Conservation (phyloP, 2,888 invertebrate genomes). For the Emesis russula region DNA sequence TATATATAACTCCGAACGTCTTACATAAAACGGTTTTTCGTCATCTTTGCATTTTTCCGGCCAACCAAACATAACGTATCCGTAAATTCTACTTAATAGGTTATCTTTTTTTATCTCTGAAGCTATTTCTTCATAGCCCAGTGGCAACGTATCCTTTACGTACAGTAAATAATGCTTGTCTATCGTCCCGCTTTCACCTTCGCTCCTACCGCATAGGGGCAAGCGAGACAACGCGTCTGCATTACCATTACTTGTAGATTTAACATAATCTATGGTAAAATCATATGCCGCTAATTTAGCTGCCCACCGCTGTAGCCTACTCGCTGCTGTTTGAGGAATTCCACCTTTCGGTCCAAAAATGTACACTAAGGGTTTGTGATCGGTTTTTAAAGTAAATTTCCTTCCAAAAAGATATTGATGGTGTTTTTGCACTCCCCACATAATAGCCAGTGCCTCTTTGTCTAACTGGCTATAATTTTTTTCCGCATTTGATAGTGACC, state of each 20-base stretch:
- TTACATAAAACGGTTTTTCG: slow-evolving; percentile 60
- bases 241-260: slow-evolving; percentile 65
- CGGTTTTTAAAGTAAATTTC: slow-evolving; percentile 89
- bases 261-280: slow-evolving; percentile 75
- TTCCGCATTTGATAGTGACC: slow-evolving; percentile 81
- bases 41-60: slow-evolving; percentile 57
- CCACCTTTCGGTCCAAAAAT: slow-evolving; percentile 70
- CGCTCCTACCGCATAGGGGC: slow-evolving; percentile 21
- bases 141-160: slow-evolving; percentile 55
- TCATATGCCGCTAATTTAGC: slow-evolving; percentile 89
- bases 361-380: slow-evolving; percentile 91
- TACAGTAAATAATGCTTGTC: slow-evolving; percentile 42
- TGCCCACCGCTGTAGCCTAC: too few species aligned
- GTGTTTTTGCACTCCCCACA: slow-evolving; percentile 71
- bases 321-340: too few species aligned
- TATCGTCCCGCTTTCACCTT: slow-evolving; percentile 23
- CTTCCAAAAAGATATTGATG: slow-evolving; percentile 80
- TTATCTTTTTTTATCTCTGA: slow-evolving; percentile 60
- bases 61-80: slow-evolving; percentile 79
- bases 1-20: slow-evolving; percentile 49
- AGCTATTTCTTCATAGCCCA: slow-evolving; percentile 59
- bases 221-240: slow-evolving; percentile 81
- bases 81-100: slow-evolving; percentile 69
- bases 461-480: slow-evolving; percentile 84
- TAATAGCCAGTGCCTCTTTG: slow-evolving; percentile 82